Evolutionary conservation across 2,797 vertebrate species (phyloP).

Genomic region (Heliangelus exortis): DNA sequence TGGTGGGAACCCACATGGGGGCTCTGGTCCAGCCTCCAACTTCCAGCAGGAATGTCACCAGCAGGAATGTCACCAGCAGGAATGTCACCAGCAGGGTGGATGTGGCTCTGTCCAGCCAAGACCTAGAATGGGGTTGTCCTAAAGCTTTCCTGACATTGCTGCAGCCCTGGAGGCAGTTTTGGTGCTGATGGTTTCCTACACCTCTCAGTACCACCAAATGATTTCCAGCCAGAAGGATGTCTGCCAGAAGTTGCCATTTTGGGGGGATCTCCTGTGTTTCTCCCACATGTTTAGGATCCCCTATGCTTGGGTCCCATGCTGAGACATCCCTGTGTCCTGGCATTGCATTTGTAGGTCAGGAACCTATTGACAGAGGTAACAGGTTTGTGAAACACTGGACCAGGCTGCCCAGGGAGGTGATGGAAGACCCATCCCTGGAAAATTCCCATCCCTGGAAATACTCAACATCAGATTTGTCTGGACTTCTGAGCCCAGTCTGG

Average conservation of each 20-base stretch:
- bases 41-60: not conserved
- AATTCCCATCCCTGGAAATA: too few species aligned
- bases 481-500: not conserved
- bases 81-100: not conserved
- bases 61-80: not conserved
- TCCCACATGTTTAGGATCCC: not conserved
- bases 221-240: not conserved
- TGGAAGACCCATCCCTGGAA: too few species aligned
- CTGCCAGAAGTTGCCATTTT: not conserved
- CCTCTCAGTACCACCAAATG: not conserved
- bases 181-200: not conserved
- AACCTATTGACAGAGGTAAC: too few species aligned
- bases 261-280: not conserved
- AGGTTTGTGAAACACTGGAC: too few species aligned
- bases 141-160: not conserved
- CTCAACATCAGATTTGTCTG: too few species aligned
- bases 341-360: too few species aligned
- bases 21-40: not conserved
- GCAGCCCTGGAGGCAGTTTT: not conserved
- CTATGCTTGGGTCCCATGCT: not conserved
- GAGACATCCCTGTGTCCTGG: not conserved
- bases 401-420: too few species aligned
- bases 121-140: not conserved
- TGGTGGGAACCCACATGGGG: accelerated
- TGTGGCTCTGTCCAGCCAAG: not conserved